Conservation (phyloP, 2,797 vertebrate genomes). For the Acanthis flammea region DNA sequence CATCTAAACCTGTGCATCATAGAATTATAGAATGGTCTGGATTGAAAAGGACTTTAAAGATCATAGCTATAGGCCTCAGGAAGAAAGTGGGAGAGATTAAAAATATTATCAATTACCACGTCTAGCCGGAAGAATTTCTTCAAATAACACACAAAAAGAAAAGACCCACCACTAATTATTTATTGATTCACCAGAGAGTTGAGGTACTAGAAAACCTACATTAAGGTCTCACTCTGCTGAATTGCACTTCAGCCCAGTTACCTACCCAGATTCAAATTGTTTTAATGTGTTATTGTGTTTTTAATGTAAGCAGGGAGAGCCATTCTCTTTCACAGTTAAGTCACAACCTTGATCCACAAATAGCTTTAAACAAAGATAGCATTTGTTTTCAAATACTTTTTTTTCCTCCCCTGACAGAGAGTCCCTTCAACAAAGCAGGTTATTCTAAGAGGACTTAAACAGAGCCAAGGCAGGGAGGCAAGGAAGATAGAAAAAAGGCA, state of each 20-base stretch:
- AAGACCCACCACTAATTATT: not conserved
- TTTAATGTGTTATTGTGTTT: not conserved
- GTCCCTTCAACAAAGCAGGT: conserved; percentile 6
- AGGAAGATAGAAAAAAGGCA: not conserved
- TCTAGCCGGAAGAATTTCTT: not conserved
- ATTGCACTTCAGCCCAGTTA: not conserved
- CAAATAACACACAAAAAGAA: not conserved
- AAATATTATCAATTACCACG: not conserved
- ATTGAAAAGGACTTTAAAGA: not conserved
- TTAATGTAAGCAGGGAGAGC: not conserved
- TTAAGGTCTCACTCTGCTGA: not conserved
- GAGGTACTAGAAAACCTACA: not conserved
- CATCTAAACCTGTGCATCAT: not conserved
- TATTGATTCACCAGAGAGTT: not conserved
- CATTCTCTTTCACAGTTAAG: not conserved
- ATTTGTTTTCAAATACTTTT: not conserved
- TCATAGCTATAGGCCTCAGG: not conserved
- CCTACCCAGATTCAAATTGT: not conserved
- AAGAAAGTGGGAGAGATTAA: not conserved
- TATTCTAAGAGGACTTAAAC: not conserved
- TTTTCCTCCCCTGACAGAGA: not conserved
- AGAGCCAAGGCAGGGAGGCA: not conserved
- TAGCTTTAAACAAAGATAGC: conserved; percentile 22
- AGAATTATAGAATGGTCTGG: not conserved
- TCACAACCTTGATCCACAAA: conserved; percentile 35